Percentiles rank a stretch among this genome's conserved stretches.
Conservation (phyloP, 1,140 invertebrate species). For the Zaprionus ornatus region DNA sequence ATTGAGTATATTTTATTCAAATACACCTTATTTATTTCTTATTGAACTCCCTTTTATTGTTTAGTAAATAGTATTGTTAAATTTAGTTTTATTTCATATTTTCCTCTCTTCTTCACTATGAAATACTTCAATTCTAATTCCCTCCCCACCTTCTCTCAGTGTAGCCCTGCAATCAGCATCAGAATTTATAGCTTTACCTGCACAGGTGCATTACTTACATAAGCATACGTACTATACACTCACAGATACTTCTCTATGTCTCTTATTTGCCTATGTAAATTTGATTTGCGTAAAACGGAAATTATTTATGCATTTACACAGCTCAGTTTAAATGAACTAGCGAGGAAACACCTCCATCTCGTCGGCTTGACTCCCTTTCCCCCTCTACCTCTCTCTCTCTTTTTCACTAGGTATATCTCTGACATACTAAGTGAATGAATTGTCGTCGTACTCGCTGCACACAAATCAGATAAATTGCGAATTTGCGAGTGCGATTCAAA, state of each 20-base stretch:
- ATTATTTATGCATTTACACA: constrained; percentile 78
- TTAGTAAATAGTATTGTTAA: background rate
- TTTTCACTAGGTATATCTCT: background rate
- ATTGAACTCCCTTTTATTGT: too few relatives aligned
- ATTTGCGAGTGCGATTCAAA: constrained; percentile 41
- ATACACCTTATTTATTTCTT: too few relatives aligned
- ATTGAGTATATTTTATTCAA: too few relatives aligned
- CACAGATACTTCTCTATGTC: background rate
- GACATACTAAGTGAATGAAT: constrained; percentile 36
- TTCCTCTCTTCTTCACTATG: too few relatives aligned
- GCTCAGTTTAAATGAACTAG: constrained; percentile 72
- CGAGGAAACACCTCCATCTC: constrained; percentile 14
- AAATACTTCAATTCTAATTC: background rate
- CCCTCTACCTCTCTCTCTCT: background rate
- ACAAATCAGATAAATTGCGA: constrained; percentile 45
- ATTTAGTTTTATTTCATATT: too few relatives aligned
- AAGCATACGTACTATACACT: background rate
- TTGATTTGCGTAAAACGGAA: constrained; percentile 65
- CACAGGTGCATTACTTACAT: constrained; percentile 7
- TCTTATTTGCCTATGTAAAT: constrained; percentile 42
- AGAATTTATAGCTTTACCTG: constrained; percentile 14
- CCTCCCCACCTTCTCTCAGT: constrained; percentile 29
- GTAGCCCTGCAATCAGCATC: constrained; percentile 19
- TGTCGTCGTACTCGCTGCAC: constrained; percentile 28
- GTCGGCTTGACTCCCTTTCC: background rate